Percentiles rank a stretch among this genome's conserved stretches.
Conservation (phyloP, 2,113 vertebrate genomes). For the Struthidea cinerea region DNA sequence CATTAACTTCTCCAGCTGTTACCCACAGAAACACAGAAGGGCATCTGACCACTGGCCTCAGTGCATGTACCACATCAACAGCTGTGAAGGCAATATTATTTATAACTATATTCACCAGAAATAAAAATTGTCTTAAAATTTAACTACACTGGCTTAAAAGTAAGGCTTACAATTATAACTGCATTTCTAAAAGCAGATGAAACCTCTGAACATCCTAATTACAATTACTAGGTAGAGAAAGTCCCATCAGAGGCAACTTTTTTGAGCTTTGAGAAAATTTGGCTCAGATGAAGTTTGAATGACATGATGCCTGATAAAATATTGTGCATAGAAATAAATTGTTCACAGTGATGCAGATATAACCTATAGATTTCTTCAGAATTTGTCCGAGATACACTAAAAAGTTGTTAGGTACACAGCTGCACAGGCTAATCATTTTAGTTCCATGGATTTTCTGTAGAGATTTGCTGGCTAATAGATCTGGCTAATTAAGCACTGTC, state of each 20-base stretch:
- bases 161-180: not conserved
- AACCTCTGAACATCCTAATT: not conserved
- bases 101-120: not conserved
- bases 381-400: not conserved
- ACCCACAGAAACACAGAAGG: constrained; percentile 25
- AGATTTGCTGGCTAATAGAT: not conserved
- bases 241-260: not conserved
- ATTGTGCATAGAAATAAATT: not conserved
- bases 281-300: not conserved
- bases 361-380: not conserved
- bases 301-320: not conserved
- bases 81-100: not conserved
- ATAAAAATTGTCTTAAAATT: not conserved
- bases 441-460: not conserved
- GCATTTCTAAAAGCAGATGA: not conserved
- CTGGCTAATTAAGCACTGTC: not conserved
- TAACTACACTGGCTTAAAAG: not conserved
- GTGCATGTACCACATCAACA: constrained; percentile 3
- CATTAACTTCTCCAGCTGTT: not conserved
- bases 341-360: not conserved
- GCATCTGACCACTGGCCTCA: not conserved
- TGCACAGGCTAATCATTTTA: not conserved
- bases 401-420: not conserved
- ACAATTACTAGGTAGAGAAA: not conserved
- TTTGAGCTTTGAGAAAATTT: not conserved